phyloP scores from a whole-genome alignment of 2,888 invertebrate species.

The Anagyrus pseudococci region DNA sequence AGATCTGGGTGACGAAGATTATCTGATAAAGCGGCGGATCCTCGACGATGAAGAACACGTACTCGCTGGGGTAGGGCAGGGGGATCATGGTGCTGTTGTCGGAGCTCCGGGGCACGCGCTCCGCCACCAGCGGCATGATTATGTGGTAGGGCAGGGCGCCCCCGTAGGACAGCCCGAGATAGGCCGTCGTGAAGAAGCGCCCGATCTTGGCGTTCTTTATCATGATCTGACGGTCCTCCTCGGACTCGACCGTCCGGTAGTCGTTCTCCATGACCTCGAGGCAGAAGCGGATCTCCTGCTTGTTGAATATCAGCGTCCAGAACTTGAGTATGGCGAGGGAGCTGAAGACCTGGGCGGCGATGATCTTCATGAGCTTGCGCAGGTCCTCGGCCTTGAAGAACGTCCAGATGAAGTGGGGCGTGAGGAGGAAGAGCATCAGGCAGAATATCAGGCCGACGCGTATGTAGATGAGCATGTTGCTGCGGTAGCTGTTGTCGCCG shows the following conservation, averaged over 20 bases:
- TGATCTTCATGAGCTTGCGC: conserved; percentile 53
- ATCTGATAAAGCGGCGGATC: conserved; percentile 48
- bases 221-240: conserved; percentile 51
- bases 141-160: conserved; percentile 56
- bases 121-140: conserved; percentile 48
- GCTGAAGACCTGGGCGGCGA: conserved; percentile 51
- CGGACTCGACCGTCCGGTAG: conserved; percentile 47
- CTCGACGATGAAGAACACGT: conserved; percentile 46
- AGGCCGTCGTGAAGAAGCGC: conserved; percentile 50
- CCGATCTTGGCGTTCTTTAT: conserved; percentile 51
- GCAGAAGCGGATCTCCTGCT: conserved; percentile 46
- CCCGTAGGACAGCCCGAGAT: conserved; percentile 52
- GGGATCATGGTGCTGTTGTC: conserved; percentile 49
- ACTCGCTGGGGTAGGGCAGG: conserved; percentile 49
- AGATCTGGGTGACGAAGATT: conserved; percentile 46
- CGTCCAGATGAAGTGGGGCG: conserved; percentile 52
- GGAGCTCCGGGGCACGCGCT: conserved; percentile 42
- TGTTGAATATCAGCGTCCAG: conserved; percentile 53
- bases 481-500: conserved; percentile 41
- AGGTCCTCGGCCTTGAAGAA: conserved; percentile 53
- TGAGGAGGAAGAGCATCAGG: conserved; percentile 51
- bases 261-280: conserved; percentile 49
- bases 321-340: conserved; percentile 54
- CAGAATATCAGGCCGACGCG: conserved; percentile 47
- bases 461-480: conserved; percentile 38